Base-by-base conservation (phyloP, 2,888 invertebrate species). In the Acanthosepion pharaonis region DNA sequence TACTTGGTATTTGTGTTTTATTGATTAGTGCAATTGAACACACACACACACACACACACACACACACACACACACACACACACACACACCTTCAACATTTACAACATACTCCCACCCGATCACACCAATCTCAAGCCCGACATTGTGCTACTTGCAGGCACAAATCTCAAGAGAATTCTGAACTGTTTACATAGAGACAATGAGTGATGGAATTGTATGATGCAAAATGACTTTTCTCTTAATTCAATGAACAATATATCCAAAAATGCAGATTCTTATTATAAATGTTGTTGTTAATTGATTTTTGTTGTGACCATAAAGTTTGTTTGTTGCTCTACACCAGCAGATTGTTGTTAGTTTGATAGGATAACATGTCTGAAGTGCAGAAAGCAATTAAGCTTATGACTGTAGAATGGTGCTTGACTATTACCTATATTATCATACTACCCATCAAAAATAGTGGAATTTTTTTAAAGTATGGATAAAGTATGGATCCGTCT, bases 241-340 rank as follows among this genome's bases (percentile, higher is more conserved):
- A 78, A 78, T 78, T 78, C 78, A 33, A 78, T 78, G 78, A 78
- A 78, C 78, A 78, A 78, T 78, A n/a, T n/a, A 78, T n/a, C 78
- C n/a, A n/a, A 78, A 78, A 78, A 78, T 23, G n/a, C 78, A 78
- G 78, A 78, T 78, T 78, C 78, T 78, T 78, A 33, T n/a, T n/a
- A n/a, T 11, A 78, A 78, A 78, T 78, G 78, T 78, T 33, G n/a
- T 78, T 78, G 78, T 33, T 78, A 78, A 78, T 78, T n/a, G 78
- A 78, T 78, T 78, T 78, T 78, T 78, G 78, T 78, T 78, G 78
- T 33, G 78, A 78, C 33, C n/a, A 23, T 15, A 33, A n/a, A 78
- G n/a, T 78, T n/a, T 64, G 64, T 64, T 23, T n/a, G 9, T 78
- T 78, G 78, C n/a, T 15, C 9, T 33, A 78, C n/a, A 78, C 33